These are phyloP conservation scores for Tyrannus savana DNA, from an alignment of 2,113 vertebrate species.

Conservation along the genomic window DNA sequence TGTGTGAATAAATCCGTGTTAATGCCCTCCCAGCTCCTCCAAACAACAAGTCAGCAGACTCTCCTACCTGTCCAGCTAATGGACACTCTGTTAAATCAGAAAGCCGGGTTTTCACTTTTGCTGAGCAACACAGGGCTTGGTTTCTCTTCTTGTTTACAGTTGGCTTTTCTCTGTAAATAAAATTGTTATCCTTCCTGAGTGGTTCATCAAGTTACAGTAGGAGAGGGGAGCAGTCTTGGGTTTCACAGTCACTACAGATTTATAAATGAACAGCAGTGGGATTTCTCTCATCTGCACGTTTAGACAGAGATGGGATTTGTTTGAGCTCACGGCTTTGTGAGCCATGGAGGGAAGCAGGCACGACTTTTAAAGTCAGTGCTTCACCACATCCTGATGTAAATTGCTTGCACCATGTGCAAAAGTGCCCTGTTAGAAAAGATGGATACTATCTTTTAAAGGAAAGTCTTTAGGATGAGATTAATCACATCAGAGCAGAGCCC, in stretches of 20 bases:
- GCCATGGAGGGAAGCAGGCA: neutral
- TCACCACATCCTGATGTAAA: neutral
- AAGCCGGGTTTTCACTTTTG: neutral
- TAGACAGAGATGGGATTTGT: neutral
- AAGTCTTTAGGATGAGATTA: neutral
- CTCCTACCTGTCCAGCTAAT: neutral
- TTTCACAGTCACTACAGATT: neutral
- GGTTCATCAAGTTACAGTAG: neutral
- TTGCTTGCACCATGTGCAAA: neutral
- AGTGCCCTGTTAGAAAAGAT: neutral
- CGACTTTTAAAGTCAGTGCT: neutral
- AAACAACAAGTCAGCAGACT: neutral
- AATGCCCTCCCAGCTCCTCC: neutral
- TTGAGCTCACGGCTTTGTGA: neutral
- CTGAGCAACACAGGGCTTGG: neutral
- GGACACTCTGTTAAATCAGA: neutral
- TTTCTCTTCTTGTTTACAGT: neutral
- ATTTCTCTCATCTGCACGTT: neutral
- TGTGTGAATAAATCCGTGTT: rapidly evolving
- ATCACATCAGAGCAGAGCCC: neutral
- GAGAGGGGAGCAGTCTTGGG: neutral
- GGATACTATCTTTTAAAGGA: neutral
- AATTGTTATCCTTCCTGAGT: neutral
- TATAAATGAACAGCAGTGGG: neutral
- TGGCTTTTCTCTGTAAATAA: neutral